Base-by-base conservation (phyloP, 2,888 invertebrate genomes). In the Luffia ferchaultella region DNA sequence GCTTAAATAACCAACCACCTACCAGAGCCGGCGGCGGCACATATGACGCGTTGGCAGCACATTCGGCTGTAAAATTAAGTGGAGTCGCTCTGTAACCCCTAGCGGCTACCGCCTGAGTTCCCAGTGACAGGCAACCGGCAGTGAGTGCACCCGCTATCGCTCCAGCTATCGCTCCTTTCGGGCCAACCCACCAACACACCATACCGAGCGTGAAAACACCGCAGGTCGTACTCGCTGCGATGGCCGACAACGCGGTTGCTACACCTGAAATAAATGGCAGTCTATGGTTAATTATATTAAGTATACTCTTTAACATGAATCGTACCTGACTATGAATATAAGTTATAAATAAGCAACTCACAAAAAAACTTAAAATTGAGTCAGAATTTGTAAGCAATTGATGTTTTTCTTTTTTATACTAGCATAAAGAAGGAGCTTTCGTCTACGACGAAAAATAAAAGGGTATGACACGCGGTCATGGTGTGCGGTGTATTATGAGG, bases 121-220 rank as follows among this genome's bases (percentile, higher is more conserved):
- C 92, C 60, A 91, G 76, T 2, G 90, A 87, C 7, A 88, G 77
- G 73, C 88, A 85, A 9, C 89, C 87, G 0, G 91, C 83, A 58
- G 88, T 66, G 41, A 88, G 50, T 44, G 87, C 85, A 53, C 92
- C 89, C 46, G 87, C 77, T 53, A 90, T 60, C 41, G 87, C 88
- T 15, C 92, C 89, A 45, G 76, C 69, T 42, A 87, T 64, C 18
- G 87, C 86, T 47, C 92, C 90, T 61, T 88, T 79, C 0, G 89
- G 87, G 52, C 91, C 93, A 50, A 90, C 88, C 90, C 92, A 94
- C 44, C 94, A 93, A 63, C 92, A 86, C 56, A 90, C 79, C 89
- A 95, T 93, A 53, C 95, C 95, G 18, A 95, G 75, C 0, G 93
- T 90, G 65, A 95, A 95, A 9, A 94, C 86, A 0, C 94, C 95